These are phyloP conservation scores for Luperina nickerlii DNA, from an alignment of 2,888 invertebrate genomes.

Conservation along the genomic window DNA sequence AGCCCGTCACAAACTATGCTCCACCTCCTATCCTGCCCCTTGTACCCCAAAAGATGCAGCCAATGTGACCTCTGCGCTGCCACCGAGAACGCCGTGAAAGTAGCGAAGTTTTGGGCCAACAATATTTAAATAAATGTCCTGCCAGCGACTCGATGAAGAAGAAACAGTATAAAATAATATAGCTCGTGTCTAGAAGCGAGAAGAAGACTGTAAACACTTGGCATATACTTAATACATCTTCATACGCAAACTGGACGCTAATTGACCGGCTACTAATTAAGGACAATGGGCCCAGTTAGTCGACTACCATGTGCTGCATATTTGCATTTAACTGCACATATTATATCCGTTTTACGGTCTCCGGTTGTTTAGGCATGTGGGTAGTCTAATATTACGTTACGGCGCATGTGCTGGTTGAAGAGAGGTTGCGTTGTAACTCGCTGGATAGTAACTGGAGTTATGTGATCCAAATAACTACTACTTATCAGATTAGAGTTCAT, in stretches of 20 bases:
- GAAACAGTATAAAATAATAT: not conserved
- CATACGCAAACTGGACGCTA: constrained; percentile 43
- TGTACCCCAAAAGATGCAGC: not conserved
- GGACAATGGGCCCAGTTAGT: constrained; percentile 58
- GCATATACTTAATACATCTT: constrained; percentile 20
- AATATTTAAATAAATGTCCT: not conserved
- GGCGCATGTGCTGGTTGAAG: constrained; percentile 19
- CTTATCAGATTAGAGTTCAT: constrained; percentile 16
- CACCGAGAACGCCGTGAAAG: not conserved
- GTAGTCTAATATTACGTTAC: constrained; percentile 38
- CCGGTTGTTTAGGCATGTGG: constrained; percentile 19
- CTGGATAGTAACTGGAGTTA: constrained; percentile 9
- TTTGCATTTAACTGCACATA: constrained; percentile 60
- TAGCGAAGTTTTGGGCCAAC: not conserved
- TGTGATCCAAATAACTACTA: not conserved
- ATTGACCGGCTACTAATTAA: constrained; percentile 61
- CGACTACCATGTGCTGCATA: constrained; percentile 38
- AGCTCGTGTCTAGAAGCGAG: not conserved
- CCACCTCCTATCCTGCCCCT: not conserved
- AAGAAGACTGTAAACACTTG: constrained; percentile 8
- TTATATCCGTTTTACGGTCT: constrained; percentile 40
- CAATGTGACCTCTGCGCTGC: not conserved
- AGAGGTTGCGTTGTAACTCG: constrained; percentile 14
- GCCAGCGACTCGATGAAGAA: not conserved
- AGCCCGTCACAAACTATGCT: not conserved